These are phyloP conservation scores for Hypselothyrea guttata DNA, from an alignment of 2,888 invertebrate genomes.

Conservation along the genomic window DNA sequence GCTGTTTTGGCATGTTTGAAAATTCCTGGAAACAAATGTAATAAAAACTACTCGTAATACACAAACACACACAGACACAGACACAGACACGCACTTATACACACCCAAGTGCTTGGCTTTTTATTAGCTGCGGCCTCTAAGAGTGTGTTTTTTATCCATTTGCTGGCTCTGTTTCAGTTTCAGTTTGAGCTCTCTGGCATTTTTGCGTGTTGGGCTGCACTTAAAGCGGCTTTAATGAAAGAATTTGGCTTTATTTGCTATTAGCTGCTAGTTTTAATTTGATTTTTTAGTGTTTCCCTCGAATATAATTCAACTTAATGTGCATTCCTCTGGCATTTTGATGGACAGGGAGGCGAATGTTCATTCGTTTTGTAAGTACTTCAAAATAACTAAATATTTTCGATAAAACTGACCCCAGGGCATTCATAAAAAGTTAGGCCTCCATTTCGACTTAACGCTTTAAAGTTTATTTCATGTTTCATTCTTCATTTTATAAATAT, in stretches of 20 bases:
- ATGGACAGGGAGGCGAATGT: slow-evolving; percentile 24
- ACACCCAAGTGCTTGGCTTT: slow-evolving; percentile 41
- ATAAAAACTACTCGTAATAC: slow-evolving; percentile 73
- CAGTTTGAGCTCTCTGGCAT: slow-evolving; percentile 18
- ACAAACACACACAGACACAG: slow-evolving; percentile 14
- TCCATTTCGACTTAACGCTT: slow-evolving; percentile 46
- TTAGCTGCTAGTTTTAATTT: slow-evolving; percentile 64
- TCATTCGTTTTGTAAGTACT: slow-evolving; percentile 27
- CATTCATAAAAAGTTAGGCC: not conserved
- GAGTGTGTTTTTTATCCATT: slow-evolving; percentile 38
- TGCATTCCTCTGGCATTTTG: slow-evolving; percentile 35
- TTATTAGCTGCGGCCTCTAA: slow-evolving; percentile 61
- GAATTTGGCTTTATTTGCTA: slow-evolving; percentile 60
- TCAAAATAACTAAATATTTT: slow-evolving; percentile 14
- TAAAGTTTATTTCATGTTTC: slow-evolving; percentile 63
- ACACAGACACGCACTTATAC: slow-evolving; percentile 15
- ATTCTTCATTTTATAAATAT: slow-evolving; percentile 75
- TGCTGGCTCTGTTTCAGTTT: slow-evolving; percentile 23
- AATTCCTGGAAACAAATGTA: slow-evolving; percentile 77
- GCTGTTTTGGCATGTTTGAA: slow-evolving; percentile 73
- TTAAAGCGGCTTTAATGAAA: slow-evolving; percentile 67
- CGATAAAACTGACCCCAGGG: not conserved
- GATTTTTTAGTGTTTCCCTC: slow-evolving; percentile 57
- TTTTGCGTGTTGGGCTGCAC: slow-evolving; percentile 70
- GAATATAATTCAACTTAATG: slow-evolving; percentile 62